A percentile compares a stretch with the other conserved stretches of the same genome.
Conservation (phyloP, 92 coral and sea anemone genomes). For the Siderastrea siderea region DNA sequence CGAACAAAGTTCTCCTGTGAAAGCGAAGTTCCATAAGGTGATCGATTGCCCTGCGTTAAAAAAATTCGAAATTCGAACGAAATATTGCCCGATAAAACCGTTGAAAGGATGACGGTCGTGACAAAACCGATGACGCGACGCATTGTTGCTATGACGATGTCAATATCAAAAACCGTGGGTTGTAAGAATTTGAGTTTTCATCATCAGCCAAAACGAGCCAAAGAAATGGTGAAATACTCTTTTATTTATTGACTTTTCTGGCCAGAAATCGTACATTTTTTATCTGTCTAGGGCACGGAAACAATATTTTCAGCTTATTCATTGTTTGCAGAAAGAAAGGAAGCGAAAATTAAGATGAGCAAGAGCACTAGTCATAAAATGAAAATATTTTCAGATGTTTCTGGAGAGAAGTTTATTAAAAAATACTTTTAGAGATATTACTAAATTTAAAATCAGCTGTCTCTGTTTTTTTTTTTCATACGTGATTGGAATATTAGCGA, state of each 20-base stretch:
- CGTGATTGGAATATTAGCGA: slow-evolving; percentile 11
- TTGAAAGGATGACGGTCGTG: slow-evolving; percentile 96
- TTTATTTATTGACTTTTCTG: background rate
- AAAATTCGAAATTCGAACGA: slow-evolving; percentile 99
- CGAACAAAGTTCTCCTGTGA: slow-evolving; percentile 26
- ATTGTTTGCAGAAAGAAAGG: background rate
- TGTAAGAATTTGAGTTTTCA: slow-evolving; percentile 81
- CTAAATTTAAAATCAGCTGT: background rate
- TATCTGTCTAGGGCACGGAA: background rate
- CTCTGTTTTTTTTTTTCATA: background rate
- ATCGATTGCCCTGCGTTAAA: slow-evolving; percentile 95
- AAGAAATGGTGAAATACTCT: background rate
- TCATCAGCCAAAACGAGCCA: background rate
- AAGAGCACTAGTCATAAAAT: background rate
- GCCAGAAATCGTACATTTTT: background rate
- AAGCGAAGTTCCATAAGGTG: slow-evolving; percentile 75
- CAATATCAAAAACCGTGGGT: slow-evolving; percentile 70
- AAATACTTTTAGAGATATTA: background rate
- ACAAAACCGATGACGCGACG: slow-evolving; percentile 99
- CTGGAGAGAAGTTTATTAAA: background rate
- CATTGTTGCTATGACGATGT: slow-evolving; percentile 96
- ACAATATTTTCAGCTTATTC: background rate
- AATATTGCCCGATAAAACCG: slow-evolving; percentile 97
- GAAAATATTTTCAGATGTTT: background rate
- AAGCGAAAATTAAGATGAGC: background rate